A percentile compares a stretch with the other conserved stretches of the same genome.
Conservation (phyloP, 2,888 invertebrate genomes). For the Hedya salicella region DNA sequence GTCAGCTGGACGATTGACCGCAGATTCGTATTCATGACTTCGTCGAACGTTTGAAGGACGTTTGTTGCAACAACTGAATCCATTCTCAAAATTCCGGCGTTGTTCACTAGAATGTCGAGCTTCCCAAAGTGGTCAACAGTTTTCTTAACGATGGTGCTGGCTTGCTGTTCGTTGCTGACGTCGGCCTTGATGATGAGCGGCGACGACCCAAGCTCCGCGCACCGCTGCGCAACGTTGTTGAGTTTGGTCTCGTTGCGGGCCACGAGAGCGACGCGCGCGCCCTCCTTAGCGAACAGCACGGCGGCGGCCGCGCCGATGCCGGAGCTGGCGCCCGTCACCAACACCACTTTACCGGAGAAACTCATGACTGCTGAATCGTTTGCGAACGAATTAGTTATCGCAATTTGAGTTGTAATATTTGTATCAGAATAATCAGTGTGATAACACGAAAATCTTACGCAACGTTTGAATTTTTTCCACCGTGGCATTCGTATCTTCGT, state of each 20-base stretch:
- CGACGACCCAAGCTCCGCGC: conserved; percentile 51
- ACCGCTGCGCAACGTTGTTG: conserved; percentile 54
- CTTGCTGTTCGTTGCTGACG: conserved; percentile 53
- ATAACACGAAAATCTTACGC: too few species aligned
- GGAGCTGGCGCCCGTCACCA: too few species aligned
- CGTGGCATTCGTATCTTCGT: too few species aligned
- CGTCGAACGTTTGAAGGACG: conserved; percentile 53
- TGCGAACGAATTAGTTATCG: too few species aligned
- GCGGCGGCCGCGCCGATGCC: conserved; percentile 60
- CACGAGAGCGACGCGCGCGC: conserved; percentile 22
- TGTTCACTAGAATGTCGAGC: conserved; percentile 58
- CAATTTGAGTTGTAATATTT: too few species aligned
- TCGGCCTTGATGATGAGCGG: conserved; percentile 54
- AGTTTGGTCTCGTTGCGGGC: conserved; percentile 59
- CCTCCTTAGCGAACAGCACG: conserved; percentile 55
- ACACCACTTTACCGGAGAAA: too few species aligned
- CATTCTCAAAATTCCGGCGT: conserved; percentile 51
- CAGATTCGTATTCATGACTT: conserved; percentile 56
- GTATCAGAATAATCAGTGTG: too few species aligned
- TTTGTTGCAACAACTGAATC: conserved; percentile 45
- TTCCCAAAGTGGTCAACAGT: conserved; percentile 54
- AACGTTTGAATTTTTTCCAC: too few species aligned
- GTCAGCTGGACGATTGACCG: conserved; percentile 55
- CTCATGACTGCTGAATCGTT: too few species aligned
- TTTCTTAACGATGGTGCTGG: conserved; percentile 49